These are phyloP conservation scores for Phorcus lineatus DNA, from an alignment of 2,888 invertebrate species.

Conservation along the genomic window DNA sequence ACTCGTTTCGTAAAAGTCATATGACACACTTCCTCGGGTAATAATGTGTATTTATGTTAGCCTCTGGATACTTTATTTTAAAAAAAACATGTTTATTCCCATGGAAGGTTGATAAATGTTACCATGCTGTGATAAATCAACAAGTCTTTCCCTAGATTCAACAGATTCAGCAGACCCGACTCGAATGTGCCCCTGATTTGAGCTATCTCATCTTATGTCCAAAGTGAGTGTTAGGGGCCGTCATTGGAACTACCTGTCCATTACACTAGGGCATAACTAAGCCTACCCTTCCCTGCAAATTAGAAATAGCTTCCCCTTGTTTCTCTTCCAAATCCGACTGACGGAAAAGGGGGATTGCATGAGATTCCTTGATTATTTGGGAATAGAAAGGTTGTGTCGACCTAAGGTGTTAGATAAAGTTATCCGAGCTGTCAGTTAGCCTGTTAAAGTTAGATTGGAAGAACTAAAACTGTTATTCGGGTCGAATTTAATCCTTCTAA, in stretches of 20 bases:
- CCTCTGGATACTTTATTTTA: too few relatives aligned
- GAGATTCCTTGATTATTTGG: background rate
- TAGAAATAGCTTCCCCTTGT: background rate
- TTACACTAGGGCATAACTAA: background rate
- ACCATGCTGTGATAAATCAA: too few relatives aligned
- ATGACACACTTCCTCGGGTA: too few relatives aligned
- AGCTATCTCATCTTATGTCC: background rate
- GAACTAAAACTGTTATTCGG: background rate
- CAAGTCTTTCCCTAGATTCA: too few relatives aligned
- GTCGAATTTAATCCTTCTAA: background rate
- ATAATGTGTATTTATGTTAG: too few relatives aligned
- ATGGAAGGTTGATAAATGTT: too few relatives aligned
- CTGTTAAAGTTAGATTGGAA: background rate
- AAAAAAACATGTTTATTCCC: too few relatives aligned
- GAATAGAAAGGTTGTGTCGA: background rate
- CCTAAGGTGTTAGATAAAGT: background rate
- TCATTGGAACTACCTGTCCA: constrained; percentile 1
- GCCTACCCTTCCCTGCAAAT: background rate
- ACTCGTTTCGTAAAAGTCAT: too few relatives aligned
- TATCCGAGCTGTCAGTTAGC: background rate
- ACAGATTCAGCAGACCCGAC: background rate
- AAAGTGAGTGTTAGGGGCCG: background rate
- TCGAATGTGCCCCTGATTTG: background rate
- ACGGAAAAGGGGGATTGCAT: background rate
- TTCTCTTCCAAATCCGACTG: background rate